Conservation (phyloP, 2,113 vertebrate genomes). For the Gasterosteus nipponicus region DNA sequence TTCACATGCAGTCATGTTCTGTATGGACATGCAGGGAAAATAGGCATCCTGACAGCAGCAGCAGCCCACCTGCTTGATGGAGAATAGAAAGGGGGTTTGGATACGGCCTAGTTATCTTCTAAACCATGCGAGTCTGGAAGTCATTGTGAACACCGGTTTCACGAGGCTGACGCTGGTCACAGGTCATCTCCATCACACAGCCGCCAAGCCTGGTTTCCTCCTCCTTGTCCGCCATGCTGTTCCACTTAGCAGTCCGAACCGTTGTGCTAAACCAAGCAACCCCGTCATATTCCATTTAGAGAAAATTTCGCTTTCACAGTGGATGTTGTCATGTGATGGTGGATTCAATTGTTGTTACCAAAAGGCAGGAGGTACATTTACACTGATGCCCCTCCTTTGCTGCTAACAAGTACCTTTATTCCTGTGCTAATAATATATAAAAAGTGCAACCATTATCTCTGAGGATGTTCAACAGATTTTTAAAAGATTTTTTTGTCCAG, state of each 20-base stretch:
- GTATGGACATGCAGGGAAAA: constrained; percentile 36
- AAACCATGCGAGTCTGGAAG: constrained; percentile 59
- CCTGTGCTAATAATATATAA: neutral
- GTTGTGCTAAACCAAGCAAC: constrained; percentile 33
- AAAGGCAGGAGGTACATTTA: neutral
- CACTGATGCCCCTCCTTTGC: neutral
- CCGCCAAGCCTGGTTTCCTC: constrained; percentile 42
- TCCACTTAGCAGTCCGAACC: constrained; percentile 33
- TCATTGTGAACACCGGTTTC: constrained; percentile 43
- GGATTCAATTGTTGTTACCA: neutral
- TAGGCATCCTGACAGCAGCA: constrained; percentile 50
- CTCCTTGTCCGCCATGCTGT: constrained; percentile 40
- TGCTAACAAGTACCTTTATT: neutral
- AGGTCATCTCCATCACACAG: constrained; percentile 57
- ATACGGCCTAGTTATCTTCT: constrained; percentile 49
- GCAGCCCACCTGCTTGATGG: constrained; percentile 26
- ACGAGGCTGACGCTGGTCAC: constrained; percentile 43
- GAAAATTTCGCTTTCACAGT: neutral
- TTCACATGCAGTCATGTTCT: constrained; percentile 43
- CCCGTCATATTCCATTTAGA: neutral
- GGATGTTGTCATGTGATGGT: neutral
- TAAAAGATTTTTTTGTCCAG: constrained; percentile 9
- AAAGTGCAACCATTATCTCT: neutral
- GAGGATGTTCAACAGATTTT: neutral
- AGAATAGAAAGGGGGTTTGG: constrained; percentile 32